Conservation (phyloP, 2,113 vertebrate species). For the Crotophaga sulcirostris region DNA sequence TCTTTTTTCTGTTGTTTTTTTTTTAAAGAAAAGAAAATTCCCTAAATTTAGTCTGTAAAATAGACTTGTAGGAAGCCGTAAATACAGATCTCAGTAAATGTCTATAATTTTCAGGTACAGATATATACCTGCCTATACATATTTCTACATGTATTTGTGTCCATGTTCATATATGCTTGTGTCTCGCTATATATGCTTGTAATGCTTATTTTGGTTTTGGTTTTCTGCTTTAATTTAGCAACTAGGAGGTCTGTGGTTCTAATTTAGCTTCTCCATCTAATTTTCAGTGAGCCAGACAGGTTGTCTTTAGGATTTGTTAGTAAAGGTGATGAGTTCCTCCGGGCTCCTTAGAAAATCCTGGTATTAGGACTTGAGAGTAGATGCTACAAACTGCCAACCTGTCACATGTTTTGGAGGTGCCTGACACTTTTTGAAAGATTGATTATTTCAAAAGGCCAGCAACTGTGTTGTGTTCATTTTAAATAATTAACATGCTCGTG, state of each 20-base stretch:
- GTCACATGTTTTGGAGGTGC: slow-evolving; percentile 3
- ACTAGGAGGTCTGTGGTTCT: neutral
- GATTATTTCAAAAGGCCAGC: slow-evolving; percentile 4
- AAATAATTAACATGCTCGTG: neutral
- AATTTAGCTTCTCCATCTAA: neutral
- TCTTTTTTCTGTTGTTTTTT: neutral
- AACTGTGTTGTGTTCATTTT: slow-evolving; percentile 1
- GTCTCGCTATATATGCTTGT: neutral
- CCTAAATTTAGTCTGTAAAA: slow-evolving; percentile 21
- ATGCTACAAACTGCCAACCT: neutral
- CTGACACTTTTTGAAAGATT: slow-evolving; percentile 24
- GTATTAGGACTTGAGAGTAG: neutral
- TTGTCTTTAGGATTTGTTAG: slow-evolving; percentile 51
- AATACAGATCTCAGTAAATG: neutral
- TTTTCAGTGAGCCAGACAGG: slow-evolving; percentile 23
- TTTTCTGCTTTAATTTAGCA: slow-evolving; percentile 37
- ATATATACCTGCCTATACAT: neutral
- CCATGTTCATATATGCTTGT: neutral
- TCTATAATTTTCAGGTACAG: slow-evolving; percentile 19
- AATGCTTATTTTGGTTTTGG: slow-evolving; percentile 3
- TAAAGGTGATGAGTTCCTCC: slow-evolving; percentile 15
- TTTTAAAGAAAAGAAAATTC: neutral
- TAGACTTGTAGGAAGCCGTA: slow-evolving; percentile 10
- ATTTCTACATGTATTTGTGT: neutral
- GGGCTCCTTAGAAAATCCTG: slow-evolving; percentile 5